Conservation (phyloP, 2,797 vertebrate genomes). For the Phataginus tricuspis region DNA sequence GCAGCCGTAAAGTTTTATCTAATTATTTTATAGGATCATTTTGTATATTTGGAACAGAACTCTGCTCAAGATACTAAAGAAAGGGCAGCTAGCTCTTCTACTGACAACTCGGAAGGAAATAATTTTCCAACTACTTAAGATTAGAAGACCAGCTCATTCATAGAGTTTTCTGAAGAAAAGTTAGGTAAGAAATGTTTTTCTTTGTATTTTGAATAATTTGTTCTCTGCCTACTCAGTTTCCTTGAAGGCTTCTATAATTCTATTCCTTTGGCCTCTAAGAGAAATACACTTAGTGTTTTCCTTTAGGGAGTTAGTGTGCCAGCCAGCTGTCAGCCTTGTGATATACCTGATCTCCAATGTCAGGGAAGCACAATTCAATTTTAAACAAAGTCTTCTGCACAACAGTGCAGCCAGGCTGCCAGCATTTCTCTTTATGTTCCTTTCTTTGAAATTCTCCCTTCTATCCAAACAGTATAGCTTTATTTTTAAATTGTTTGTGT, state of each 20-base stretch:
- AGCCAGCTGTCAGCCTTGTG: slow-evolving; percentile 73
- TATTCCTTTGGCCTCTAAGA: slow-evolving; percentile 62
- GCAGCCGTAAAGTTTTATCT: slow-evolving; percentile 18
- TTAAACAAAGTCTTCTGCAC: slow-evolving; percentile 67
- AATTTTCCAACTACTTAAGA: slow-evolving; percentile 21
- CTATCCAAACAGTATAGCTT: slow-evolving; percentile 39
- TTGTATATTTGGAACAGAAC: neutral
- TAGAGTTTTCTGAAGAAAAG: slow-evolving; percentile 65
- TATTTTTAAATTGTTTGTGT: slow-evolving; percentile 74
- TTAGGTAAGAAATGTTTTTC: slow-evolving; percentile 70
- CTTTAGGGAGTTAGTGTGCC: slow-evolving; percentile 63
- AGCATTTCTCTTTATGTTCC: slow-evolving; percentile 55
- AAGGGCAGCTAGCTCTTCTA: neutral
- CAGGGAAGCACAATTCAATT: slow-evolving; percentile 76
- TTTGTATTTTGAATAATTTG: slow-evolving; percentile 67
- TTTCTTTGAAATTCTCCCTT: slow-evolving; percentile 68
- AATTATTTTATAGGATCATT: slow-evolving; percentile 60
- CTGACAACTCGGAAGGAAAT: slow-evolving; percentile 13
- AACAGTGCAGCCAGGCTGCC: slow-evolving; percentile 56
- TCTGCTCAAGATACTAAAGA: slow-evolving; percentile 14
- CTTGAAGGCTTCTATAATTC: slow-evolving; percentile 62
- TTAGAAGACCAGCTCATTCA: slow-evolving; percentile 47
- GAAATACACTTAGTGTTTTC: slow-evolving; percentile 70
- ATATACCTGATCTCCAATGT: slow-evolving; percentile 71
- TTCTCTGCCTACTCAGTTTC: slow-evolving; percentile 40